Conservation (phyloP, 2,797 vertebrate species). For the Syngnathus acus region DNA sequence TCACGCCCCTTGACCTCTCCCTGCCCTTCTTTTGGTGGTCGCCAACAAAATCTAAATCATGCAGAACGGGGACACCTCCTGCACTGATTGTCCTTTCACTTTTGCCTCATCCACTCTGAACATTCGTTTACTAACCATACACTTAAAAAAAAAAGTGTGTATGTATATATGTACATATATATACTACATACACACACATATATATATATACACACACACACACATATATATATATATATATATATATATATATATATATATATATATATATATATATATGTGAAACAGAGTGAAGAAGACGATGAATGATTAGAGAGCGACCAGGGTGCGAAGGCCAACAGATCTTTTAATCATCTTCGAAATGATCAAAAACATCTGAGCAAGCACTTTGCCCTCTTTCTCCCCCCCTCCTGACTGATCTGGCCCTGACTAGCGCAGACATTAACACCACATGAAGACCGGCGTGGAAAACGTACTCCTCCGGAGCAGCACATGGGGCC, state of each 20-base stretch:
- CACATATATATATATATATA: too few relatives aligned
- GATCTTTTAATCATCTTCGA: constrained; percentile 57
- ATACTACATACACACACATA: too few relatives aligned
- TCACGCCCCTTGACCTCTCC: constrained; percentile 51
- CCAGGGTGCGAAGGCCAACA: constrained; percentile 51
- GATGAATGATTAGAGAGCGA: constrained; percentile 42
- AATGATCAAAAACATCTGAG: constrained; percentile 58
- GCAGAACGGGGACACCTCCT: constrained; percentile 27
- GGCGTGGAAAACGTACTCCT: constrained; percentile 33
- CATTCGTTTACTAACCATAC: constrained; percentile 1
- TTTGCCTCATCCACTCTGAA: constrained; percentile 17
- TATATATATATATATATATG: constrained; percentile 10
- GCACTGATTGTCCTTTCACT: constrained; percentile 14
- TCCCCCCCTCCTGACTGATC: constrained; percentile 7
- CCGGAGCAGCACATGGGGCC: constrained; percentile 40
- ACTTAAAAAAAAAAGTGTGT: constrained; percentile 8
- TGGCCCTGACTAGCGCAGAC: constrained; percentile 29
- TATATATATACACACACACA: too few relatives aligned
- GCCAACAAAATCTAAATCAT: constrained; percentile 32
- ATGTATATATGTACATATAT: too few relatives aligned
- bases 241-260: too few relatives aligned
- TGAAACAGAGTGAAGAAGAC: constrained; percentile 36
- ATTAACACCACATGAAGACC: constrained; percentile 38
- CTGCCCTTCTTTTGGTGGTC: constrained; percentile 33
- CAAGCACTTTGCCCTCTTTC: constrained; percentile 43